phyloP scores from a whole-genome alignment of 2,888 invertebrate species.

The Leistus spinibarbis region DNA sequence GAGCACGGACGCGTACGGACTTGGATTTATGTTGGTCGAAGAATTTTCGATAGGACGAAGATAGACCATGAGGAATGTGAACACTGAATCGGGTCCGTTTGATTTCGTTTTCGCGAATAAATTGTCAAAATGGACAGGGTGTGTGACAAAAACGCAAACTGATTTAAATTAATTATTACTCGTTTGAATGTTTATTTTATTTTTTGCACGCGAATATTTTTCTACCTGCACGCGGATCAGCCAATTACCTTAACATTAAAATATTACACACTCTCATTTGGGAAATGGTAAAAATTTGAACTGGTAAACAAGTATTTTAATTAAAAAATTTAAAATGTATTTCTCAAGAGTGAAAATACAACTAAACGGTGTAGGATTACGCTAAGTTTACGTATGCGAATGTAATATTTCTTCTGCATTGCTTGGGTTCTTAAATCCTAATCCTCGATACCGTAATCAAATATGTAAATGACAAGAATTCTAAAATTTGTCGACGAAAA shows the following conservation, averaged over 20 bases:
- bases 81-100: conserved; percentile 28
- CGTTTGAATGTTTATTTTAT: conserved; percentile 1
- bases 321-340: conserved; percentile 1
- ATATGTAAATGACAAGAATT: conserved; percentile 32
- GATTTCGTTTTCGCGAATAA: conserved; percentile 24
- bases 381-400: background rate
- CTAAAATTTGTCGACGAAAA: conserved; percentile 32
- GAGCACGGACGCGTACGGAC: conserved; percentile 19
- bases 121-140: conserved; percentile 1
- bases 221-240: background rate
- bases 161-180: conserved; percentile 28
- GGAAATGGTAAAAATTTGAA: conserved; percentile 27
- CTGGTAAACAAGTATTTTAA: conserved; percentile 24
- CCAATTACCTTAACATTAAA: conserved; percentile 17
- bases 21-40: conserved; percentile 25
- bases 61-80: conserved; percentile 33
- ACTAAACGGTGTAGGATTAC: background rate
- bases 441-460: conserved; percentile 29
- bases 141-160: conserved; percentile 16
- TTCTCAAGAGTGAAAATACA: background rate
- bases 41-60: conserved; percentile 31
- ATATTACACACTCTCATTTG: background rate
- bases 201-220: background rate
- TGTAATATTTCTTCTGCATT: background rate
- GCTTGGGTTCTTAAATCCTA: background rate